Conservation (phyloP, 2,113 vertebrate genomes). For the Pampusana beccarii region DNA sequence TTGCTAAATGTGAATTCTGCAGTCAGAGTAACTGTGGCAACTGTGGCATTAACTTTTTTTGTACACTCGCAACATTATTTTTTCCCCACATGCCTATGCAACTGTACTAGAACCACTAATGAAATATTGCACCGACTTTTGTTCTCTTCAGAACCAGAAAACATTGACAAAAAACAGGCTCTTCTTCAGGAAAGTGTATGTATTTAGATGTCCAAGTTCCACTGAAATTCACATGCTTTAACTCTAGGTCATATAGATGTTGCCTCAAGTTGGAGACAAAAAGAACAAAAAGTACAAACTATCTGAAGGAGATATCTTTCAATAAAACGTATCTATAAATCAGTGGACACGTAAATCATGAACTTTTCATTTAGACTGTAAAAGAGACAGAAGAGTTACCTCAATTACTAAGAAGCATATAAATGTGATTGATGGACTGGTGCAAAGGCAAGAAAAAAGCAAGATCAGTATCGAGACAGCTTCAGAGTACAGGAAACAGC, state of each 20-base stretch:
- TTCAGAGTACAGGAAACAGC: neutral
- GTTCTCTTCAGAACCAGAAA: neutral
- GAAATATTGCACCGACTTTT: neutral
- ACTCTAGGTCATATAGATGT: neutral
- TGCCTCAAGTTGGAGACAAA: neutral
- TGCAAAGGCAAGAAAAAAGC: neutral
- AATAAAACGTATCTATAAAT: neutral
- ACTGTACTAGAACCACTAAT: neutral
- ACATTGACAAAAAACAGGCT: neutral
- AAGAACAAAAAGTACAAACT: neutral
- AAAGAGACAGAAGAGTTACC: conserved; percentile 1
- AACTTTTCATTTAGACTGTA: neutral
- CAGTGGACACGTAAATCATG: neutral
- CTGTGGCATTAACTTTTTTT: neutral
- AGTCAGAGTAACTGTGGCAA: neutral
- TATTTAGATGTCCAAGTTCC: neutral
- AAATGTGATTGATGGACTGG: neutral
- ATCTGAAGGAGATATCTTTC: neutral
- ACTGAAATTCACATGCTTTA: neutral
- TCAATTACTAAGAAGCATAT: neutral
- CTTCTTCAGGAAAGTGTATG: neutral
- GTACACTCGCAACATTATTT: rapidly evolving
- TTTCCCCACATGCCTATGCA: neutral
- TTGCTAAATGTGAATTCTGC: neutral
- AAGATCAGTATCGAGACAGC: neutral